Base-by-base conservation (phyloP, 2,113 vertebrate species). In the Halcyon senegalensis region DNA sequence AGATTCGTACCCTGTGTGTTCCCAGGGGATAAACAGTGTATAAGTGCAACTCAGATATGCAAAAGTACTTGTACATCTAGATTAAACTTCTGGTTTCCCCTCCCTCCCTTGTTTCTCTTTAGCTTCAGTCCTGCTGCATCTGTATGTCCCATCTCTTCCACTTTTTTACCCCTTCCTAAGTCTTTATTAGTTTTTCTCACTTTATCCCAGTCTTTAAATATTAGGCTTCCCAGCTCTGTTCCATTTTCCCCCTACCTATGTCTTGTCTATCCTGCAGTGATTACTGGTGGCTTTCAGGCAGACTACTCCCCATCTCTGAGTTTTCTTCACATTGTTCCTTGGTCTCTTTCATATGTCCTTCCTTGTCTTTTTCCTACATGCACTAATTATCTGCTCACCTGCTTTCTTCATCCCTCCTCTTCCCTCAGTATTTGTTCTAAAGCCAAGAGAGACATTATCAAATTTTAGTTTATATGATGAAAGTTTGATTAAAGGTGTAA, bases 11-110 rank as follows among this genome's bases (percentile, higher is more conserved):
- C 13, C 11, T 2, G 0, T 1, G 1, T 51, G 30, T 73, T 66
- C 23, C 58, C 24, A 15, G 62, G n/a, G 9, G 16, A 30, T 21
- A 23, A 25, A 51, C 23, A 63, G 30, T 24, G 27, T 14, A 23
- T 41, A 77, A 89, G 21, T 35, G 30, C 24, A 77, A 13, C 12
- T 79, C 46, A 58, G 11, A 30, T 31, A 56, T 5, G 35, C 17
- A 66, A 53, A 90, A 72, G 18, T 89, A 25, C 21, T 82, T 0
- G 0, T 14, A 23, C 1, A 48, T 50, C 20, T 56, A 35, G 23
- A 33, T 87, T 84, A 59, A 28, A 77, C 35, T 53, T 69, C 13
- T 67, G 2, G 25, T 94, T 90, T 78, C 31, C 81, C 17, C 46
- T 80, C 25, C 27, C 15, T 87, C 59, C 11, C 7, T 64, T 14